Base-by-base conservation (phyloP, 2,888 invertebrate species). In the Cheilosia scutellata region DNA sequence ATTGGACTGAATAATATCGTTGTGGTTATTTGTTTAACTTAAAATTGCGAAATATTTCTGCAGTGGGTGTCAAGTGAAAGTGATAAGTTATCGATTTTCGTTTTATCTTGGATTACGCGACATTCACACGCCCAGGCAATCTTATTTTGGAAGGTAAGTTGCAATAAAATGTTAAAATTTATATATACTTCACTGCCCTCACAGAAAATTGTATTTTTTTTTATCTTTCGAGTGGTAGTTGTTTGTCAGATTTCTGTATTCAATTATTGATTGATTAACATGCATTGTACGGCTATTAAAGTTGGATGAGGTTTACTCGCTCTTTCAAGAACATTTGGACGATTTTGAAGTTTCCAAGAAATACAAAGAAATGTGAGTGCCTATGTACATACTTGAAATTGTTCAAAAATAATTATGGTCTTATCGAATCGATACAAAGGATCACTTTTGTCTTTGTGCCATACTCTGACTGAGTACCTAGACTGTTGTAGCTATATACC, bases 101-200 rank as follows among this genome's bases (percentile, higher is more conserved):
- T 65, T 79, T 37, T 72, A 58, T 58, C 57, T 79, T 72, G 71
- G 79, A 72, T 72, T 65, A 79, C 79, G 78, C 78, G 63, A 31
- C 33, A 65, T 49, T 62, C 72, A 53, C 53, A 60, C 60, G 62
- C 55, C 60, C n/a, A 58, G 25, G 13, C 47, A 40, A 72, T 53
- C 40, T 29, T 31, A 29, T 53, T 57, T 71, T 71, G 65, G 40
- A 66, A 53, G 72, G 72, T 72, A 31, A 16, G 62, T 72, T n/a
- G 1, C 0, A 25, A 11, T 1, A 29, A 11, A 13, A 5, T 31
- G 37, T 53, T 9, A 5, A 66, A 5, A 51, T n/a, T 2, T n/a
- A 9, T 37, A 40, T 25, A 29, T 40, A 13, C 44, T 13, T 33
- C 29, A 1, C 11, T 29, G 4, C n/a, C 37, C 5, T 51, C 4